phyloP scores from a whole-genome alignment of 2,113 vertebrate species.

The Dicaeum eximium region DNA sequence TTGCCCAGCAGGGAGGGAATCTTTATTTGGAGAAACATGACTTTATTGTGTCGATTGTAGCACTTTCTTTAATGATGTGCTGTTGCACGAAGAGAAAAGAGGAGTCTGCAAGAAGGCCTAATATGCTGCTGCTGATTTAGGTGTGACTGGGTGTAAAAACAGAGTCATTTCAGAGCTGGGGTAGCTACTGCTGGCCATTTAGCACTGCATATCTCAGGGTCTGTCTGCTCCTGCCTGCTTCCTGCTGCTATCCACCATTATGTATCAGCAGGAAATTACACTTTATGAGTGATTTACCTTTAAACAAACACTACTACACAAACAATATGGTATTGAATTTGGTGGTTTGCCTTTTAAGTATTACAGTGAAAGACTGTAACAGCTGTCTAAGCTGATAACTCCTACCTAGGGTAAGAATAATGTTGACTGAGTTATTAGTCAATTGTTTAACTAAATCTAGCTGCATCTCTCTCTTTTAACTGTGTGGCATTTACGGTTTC shows the following conservation, averaged over 20 bases:
- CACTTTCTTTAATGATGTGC: constrained; percentile 13
- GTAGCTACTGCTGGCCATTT: not conserved
- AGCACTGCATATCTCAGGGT: constrained; percentile 69
- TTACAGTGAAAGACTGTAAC: constrained; percentile 77
- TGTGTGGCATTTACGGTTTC: constrained; percentile 41
- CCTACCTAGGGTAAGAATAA: constrained; percentile 70
- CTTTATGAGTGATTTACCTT: constrained; percentile 89
- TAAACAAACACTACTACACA: constrained; percentile 88
- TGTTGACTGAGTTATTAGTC: constrained; percentile 70
- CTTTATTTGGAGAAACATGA: not conserved
- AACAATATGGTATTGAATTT: constrained; percentile 89
- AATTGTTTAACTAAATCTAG: constrained; percentile 65
- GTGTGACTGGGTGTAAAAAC: constrained; percentile 38
- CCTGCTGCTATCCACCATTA: constrained; percentile 77
- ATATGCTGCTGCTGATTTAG: not conserved
- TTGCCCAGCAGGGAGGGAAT: not conserved
- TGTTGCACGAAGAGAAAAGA: not conserved
- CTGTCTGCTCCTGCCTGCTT: constrained; percentile 78
- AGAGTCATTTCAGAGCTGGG: constrained; percentile 16
- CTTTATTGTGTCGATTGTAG: not conserved
- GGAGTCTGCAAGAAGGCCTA: not conserved
- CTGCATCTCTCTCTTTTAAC: constrained; percentile 55
- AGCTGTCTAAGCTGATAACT: constrained; percentile 82
- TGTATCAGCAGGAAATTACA: constrained; percentile 90
- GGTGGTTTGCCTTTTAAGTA: constrained; percentile 77